These are phyloP conservation scores for Sylvilagus floridanus DNA, from an alignment of 2,797 vertebrate species.

Conservation along the genomic window DNA sequence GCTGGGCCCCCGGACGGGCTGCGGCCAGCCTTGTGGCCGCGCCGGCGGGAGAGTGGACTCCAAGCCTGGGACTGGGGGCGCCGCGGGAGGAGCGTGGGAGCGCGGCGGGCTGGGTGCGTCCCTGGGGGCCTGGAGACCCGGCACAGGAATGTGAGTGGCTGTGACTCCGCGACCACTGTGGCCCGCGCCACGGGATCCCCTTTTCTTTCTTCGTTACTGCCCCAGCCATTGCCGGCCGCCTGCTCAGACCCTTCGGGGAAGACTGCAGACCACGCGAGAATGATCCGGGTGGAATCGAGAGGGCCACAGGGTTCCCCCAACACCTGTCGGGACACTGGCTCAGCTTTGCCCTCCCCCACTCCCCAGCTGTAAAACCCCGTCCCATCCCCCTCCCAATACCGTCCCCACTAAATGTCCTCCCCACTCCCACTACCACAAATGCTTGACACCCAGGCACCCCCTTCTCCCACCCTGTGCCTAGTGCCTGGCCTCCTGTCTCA, in stretches of 20 bases:
- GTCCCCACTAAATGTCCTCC: neutral
- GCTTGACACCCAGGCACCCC: slow-evolving; percentile 61
- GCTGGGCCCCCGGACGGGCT: slow-evolving; percentile 72
- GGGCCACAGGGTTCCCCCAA: neutral
- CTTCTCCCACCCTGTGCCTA: neutral
- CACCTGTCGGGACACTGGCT: neutral
- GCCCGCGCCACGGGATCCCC: neutral
- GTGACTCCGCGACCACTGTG: neutral
- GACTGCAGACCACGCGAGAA: neutral
- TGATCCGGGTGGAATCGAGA: neutral
- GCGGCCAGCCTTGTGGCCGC: neutral
- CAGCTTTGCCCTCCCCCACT: neutral
- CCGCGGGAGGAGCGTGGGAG: neutral
- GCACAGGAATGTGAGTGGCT: neutral
- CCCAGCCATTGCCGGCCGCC: neutral
- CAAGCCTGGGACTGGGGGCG: neutral
- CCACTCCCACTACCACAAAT: neutral
- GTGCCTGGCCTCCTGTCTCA: neutral
- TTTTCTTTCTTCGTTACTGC: neutral
- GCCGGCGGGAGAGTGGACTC: neutral
- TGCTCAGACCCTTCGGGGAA: neutral
- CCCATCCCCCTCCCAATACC: neutral
- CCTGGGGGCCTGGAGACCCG: neutral
- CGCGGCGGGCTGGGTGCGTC: neutral
- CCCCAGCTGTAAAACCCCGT: neutral